Conservation (phyloP, 1,140 invertebrate species). For the Trichogramma pretiosum region DNA sequence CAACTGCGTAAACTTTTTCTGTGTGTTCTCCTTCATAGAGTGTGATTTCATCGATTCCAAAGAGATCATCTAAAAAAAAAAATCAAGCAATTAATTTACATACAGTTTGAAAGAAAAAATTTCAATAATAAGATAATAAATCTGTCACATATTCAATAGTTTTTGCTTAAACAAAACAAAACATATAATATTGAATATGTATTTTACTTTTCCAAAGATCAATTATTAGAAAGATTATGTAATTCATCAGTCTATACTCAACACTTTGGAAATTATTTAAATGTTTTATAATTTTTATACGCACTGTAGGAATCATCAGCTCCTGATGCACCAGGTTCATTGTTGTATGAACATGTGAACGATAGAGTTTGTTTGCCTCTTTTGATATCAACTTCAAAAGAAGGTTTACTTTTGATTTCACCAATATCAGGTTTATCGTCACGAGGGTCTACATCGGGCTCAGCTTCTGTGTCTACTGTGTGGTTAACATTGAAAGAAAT, state of each 20-base stretch:
- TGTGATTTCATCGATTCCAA: constrained; percentile 81
- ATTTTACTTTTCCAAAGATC: constrained; percentile 34
- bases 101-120: not conserved
- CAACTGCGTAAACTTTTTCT: constrained; percentile 76
- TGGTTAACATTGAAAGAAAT: constrained; percentile 84
- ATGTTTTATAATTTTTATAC: constrained; percentile 22
- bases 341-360: constrained; percentile 73
- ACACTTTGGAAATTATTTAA: constrained; percentile 28
- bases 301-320: constrained; percentile 66
- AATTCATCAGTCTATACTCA: constrained; percentile 29
- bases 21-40: constrained; percentile 75
- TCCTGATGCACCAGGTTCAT: constrained; percentile 50
- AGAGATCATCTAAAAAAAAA: constrained; percentile 60
- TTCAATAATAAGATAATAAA: constrained; percentile 6
- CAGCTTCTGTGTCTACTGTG: constrained; percentile 70
- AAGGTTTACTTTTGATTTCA: constrained; percentile 79
- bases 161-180: constrained; percentile 11
- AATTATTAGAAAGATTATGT: constrained; percentile 29
- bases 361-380: constrained; percentile 66
- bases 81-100: not conserved
- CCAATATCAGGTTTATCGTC: constrained; percentile 62
- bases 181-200: constrained; percentile 18
- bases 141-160: constrained; percentile 19
- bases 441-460: constrained; percentile 53
- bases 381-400: constrained; percentile 74